Percentiles rank a stretch among this genome's conserved stretches.
Evolutionary conservation across 2,888 invertebrate species (phyloP).

Genomic region (Pycnomerus fuliginosus): DNA sequence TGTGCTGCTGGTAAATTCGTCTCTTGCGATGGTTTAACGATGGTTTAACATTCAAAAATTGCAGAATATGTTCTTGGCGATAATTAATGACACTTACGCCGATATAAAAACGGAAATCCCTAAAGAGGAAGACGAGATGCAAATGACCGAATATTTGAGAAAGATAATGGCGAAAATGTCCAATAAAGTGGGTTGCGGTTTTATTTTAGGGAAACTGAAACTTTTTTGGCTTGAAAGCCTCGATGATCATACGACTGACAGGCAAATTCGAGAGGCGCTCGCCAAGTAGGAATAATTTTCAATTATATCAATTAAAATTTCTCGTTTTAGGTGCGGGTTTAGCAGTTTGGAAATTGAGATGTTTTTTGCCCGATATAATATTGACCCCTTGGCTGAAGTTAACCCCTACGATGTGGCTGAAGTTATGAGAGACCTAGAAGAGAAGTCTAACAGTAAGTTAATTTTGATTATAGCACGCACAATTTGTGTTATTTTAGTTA

Average conservation of each 20-base stretch:
- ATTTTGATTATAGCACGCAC: too few species aligned
- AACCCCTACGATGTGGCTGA: conserved; percentile 36
- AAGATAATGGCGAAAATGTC: conserved; percentile 57
- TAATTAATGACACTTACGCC: conserved; percentile 76
- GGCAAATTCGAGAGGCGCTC: conserved; percentile 44
- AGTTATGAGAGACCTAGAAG: conserved; percentile 31
- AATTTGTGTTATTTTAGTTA: too few species aligned
- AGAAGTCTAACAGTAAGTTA: conserved; percentile 5
- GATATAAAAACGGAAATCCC: conserved; percentile 70
- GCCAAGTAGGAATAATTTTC: conserved; percentile 42
- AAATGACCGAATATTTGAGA: conserved; percentile 61
- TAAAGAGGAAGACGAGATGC: conserved; percentile 53
- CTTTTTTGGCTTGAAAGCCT: conserved; percentile 27
- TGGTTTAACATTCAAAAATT: too few species aligned
- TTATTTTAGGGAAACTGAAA: too few species aligned
- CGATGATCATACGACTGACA: conserved; percentile 41
- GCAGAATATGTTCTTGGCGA: conserved; percentile 79
- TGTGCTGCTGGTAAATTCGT: conserved; percentile 68
- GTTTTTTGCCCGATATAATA: conserved; percentile 64
- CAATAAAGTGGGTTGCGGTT: conserved; percentile 47
- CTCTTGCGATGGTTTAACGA: too few species aligned
- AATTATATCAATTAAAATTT: too few species aligned
- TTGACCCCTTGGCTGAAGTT: conserved; percentile 49
- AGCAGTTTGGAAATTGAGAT: too few species aligned
- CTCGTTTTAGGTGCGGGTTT: too few species aligned